Base-by-base conservation (phyloP, 2,888 invertebrate species). In the Carpatolechia fugitivella region DNA sequence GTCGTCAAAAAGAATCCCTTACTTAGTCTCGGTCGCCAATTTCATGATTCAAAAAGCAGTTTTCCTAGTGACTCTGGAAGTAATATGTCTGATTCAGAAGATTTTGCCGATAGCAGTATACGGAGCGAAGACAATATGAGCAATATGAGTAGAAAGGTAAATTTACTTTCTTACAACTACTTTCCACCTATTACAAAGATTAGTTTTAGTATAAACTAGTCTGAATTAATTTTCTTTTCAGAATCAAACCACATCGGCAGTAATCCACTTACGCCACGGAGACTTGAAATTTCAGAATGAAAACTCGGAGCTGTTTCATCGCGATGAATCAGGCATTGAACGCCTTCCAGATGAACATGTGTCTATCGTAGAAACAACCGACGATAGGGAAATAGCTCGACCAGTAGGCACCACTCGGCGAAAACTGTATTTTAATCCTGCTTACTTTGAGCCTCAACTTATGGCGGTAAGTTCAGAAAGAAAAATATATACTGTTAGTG, bases 371-470 rank as follows among this genome's bases (percentile, higher is more conserved):
- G 96, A 96, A 82, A 96, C 96, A 4, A 91, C 94, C 60, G 95
- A 95, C 59, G 94, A 94, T 50, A 87, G 93, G 57, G 91, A 93
- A 62, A 95, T 95, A 63, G 87, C 94, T 8, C 88, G 93, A 65
- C 92, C 93, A 10, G 92, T 93, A 59, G 95, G 95, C 10, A 93
- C 93, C 24, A 93, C 94, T 0, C 90, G 96, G 53, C 92, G 95
- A 62, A 96, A 97, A 72, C 88, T 97, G 1, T 97, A 96, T 75
- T 97, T 97, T 72, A 97, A 97, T 78, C 97, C 97, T 0, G 97
- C 97, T 6, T 98, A 97, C 76, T 97, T 98, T 72, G 97, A 98
- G 76, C 95, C 95, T 24, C 95, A 97, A 64, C 79, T 97, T 47
- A 91, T 98, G 76, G 90, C 94, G 88, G 96, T 96, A 89, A 91